Evolutionary conservation across 2,113 vertebrate species (phyloP).

Genomic region (Corythoichthys intestinalis): DNA sequence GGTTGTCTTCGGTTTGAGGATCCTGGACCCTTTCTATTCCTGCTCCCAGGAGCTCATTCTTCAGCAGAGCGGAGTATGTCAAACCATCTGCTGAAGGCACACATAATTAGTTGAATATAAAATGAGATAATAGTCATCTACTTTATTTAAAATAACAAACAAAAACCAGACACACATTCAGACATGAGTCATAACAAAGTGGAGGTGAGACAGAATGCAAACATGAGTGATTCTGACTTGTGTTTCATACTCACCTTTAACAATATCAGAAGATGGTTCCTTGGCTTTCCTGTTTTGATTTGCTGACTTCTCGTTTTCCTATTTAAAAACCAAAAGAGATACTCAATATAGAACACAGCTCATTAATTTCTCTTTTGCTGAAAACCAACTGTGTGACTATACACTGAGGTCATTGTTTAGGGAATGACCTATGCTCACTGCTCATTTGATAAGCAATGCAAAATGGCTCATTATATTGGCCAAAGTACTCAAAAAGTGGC

Average conservation of each 20-base stretch:
- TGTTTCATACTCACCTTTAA: constrained; percentile 49
- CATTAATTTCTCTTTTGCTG: not conserved
- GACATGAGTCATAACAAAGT: not conserved
- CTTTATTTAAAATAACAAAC: not conserved
- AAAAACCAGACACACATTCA: not conserved
- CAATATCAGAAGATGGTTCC: constrained; percentile 58
- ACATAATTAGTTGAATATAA: not conserved
- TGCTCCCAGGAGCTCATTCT: constrained; percentile 92
- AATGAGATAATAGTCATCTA: not conserved
- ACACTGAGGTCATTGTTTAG: not conserved
- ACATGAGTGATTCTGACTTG: no score
- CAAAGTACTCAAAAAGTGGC: not conserved
- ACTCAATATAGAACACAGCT: not conserved
- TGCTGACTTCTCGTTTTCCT: constrained; percentile 98
- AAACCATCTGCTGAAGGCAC: constrained; percentile 78
- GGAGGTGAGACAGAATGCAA: not conserved
- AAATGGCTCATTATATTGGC: not conserved
- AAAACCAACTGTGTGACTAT: not conserved
- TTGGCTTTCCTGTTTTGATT: constrained; percentile 98
- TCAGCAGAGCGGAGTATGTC: constrained; percentile 92
- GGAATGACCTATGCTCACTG: not conserved
- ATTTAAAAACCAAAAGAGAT: constrained; percentile 1
- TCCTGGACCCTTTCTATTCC: constrained; percentile 98
- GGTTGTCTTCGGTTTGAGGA: constrained; percentile 91
- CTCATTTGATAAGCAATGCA: not conserved